Evolutionary conservation across 2,113 vertebrate species (phyloP), one percentile per base, ranked within the genome.

Genomic region (Mixornis gularis): DNA sequence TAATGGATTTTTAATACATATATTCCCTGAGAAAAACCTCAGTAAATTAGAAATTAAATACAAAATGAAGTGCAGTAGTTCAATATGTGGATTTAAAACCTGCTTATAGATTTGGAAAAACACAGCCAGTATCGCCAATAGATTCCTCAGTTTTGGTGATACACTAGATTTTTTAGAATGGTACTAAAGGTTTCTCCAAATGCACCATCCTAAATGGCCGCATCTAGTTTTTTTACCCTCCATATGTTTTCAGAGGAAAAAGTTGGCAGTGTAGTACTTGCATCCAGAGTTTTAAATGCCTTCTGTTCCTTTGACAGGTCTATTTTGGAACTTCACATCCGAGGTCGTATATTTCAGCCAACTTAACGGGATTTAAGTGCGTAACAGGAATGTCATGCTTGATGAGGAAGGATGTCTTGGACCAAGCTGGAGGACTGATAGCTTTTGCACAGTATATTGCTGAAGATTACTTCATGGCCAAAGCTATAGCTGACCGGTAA

Each of bases 391-490:
- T 99, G 99, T 99, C 99, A 7, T 99, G 99, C 87, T 97, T 99
- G 87, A 99, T 99, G 99, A 98, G 99, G 93, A 99, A 99, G 85
- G 99, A 99, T 41, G 98, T 99, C 55, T 89, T 99, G 96, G 99
- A 99, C 78, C 99, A 99, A 97, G 99, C 99, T 7, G 99, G 99
- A 5, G 99, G 99, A 12, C 97, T 99, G 62, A 98, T 99, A 36
- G 98, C 99, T 62, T 99, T 99, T 92, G 99, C 99, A 43, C 99
- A 99, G 22, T 99, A 99, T 95, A 99, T 99, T 84, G 99, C 99
- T 24, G 99, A 99, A 96, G 99, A 99, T 95, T 99, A 99, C 94
- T 99, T 99, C 95, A 99, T 99, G 99, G 99, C 99, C 62, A 99
- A 99, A 97, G 99, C 99, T 60, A 99, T 99, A 89, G 99, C 99